Conservation (phyloP, 2,888 invertebrate species). For the Latrodectus elegans region DNA sequence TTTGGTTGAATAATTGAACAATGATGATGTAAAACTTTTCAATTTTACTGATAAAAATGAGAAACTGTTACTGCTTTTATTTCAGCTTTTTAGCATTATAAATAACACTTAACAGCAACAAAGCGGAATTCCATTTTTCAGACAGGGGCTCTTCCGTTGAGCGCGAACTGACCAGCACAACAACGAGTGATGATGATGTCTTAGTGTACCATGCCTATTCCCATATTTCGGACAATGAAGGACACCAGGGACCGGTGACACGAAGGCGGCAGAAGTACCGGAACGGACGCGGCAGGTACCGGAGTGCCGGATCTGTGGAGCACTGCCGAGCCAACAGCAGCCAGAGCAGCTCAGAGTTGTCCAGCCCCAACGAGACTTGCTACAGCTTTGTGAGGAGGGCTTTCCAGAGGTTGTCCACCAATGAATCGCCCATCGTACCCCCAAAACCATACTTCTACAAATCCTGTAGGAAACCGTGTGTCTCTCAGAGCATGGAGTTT, state of each 20-base stretch:
- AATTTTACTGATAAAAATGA: too few species aligned
- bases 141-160: conserved; percentile 70
- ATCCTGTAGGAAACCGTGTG: conserved; percentile 67
- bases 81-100: too few species aligned
- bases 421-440: conserved; percentile 24
- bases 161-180: conserved; percentile 73
- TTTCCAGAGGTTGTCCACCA: conserved; percentile 78
- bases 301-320: conserved; percentile 43
- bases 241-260: neutral
- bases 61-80: too few species aligned
- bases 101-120: too few species aligned
- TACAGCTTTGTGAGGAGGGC: conserved; percentile 94
- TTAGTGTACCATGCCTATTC: conserved; percentile 80
- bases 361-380: conserved; percentile 94
- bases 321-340: conserved; percentile 75
- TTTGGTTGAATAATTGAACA: too few species aligned
- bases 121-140: neutral
- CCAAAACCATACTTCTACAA: conserved; percentile 66
- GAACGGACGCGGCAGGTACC: conserved; percentile 63
- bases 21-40: too few species aligned
- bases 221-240: conserved; percentile 78
- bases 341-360: conserved; percentile 87
- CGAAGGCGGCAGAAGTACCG: conserved; percentile 65
- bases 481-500: conserved; percentile 68
- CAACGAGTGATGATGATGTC: conserved; percentile 79